Base-by-base conservation (phyloP, 1,140 invertebrate species). In the Drosophila nebulosa region DNA sequence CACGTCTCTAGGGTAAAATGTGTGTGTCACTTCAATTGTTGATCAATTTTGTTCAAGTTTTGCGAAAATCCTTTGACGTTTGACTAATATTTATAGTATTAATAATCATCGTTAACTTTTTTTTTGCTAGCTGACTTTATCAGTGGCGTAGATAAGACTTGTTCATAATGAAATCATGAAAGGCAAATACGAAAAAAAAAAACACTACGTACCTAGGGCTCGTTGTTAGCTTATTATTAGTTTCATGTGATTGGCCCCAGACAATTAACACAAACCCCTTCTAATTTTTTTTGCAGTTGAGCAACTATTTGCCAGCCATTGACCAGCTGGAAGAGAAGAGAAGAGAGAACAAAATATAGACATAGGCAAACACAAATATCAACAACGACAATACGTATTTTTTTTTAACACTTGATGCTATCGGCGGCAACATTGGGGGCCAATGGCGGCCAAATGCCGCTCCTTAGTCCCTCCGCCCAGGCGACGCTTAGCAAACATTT, bases 401-500 rank as follows among this genome's bases (percentile, higher is more conserved):
- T 10, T 46, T 46, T 46, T 46, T 46, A 46, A 46, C 16, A 46
- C 83, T 79, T 78, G 83, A 74, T 90, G 89, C 74, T 90, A 62
- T 88, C 52, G 52, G 52, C 89, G 57, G 69, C 81, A 78, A 78
- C 74, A 39, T 63, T 88, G 50, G 83, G 90, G 81, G 79, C 90
- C 69, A 83, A 86, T 86, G 79, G 80, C 65, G 73, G 78, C 74
- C 70, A 63, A 21, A 75, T 75, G 69, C 90, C 90, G 67, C 77
- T 91, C 46, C 77, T 91, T 51, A 91, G 90, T 79, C 90, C 89
- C 64, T 86, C 88, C 36, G 90, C 90, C 61, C 90, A 90, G 76
- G 88, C 90, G 59, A 90, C 90, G 52, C 79, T 91, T 57, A 90
- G 85, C 64, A 91, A 91, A 60, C 90, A 91, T 69, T 68, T 91